Evolutionary conservation across 92 coral and sea anemone species (phyloP), one percentile per base, ranked within the genome.

Genomic region (Epizoanthus scotinus): DNA sequence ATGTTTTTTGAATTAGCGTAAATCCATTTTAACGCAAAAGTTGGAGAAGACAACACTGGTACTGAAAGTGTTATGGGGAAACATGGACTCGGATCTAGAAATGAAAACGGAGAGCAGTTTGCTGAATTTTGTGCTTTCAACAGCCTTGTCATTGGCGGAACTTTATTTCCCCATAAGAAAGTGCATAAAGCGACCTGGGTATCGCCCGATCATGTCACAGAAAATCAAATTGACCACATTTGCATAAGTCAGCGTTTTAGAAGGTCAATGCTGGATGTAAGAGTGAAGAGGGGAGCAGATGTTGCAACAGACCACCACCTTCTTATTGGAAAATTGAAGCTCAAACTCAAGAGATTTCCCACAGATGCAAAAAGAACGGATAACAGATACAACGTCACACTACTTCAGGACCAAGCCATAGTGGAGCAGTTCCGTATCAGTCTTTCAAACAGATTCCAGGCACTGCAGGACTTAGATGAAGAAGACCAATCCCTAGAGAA

Each of bases 101-200:
- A 61, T 42, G 83, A 78, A 62, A 78, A 78, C 73, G 63, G 83
- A 38, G 73, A 78, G 58, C 61, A 42, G 62, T 79, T 79, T 64
- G 60, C 73, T 44, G 83, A 79, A 31, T 24, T 79, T 34, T 79
- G 83, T 25, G 72, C 83, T 24, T 55, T 63, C 34, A 44, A 79
- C 73, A 63, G 28, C 57, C 83, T 79, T 25, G 50, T 50, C 6
- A 50, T 79, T 50, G 74, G 83, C 7, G 73, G 83, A 2, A 63
- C 49, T 79, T 13, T 79, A 29, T 77, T 63, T 57, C 38, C 14
- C 21, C 71, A 78, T 20, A 78, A 67, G 55, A 44, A 42, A 15
- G 36, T 18, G 3, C 77, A 78, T 34, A 31, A 78, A 63, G 72
- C 71, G 17, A 78, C 63, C 5, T 78, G 83, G 83, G 57, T 52